Base-by-base conservation (phyloP, 2,888 invertebrate genomes). In the Drosophila infuscata region DNA sequence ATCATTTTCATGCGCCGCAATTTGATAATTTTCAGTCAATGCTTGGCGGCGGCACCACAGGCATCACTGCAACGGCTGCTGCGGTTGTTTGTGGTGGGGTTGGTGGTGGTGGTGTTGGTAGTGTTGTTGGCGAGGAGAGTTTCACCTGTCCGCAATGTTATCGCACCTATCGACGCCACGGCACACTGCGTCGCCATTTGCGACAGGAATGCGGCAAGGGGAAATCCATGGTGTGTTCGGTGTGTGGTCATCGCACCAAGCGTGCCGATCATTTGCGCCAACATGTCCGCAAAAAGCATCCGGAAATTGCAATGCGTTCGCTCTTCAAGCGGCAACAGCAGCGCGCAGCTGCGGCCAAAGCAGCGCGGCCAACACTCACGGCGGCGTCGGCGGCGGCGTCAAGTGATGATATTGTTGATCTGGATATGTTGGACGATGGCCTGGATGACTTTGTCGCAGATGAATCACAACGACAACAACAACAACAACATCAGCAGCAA, bases 171-270 rank as follows among this genome's bases (percentile, higher is more conserved):
- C 94, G 94, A 57, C 94, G 94, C 46, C 93, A 93, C 81, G 94
- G 94, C 76, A 94, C 94, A n/a, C 91, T 95, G 67, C 93, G 93
- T 49, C 93, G 94, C 52, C 95, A 95, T 82, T 83, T 94, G 82
- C 93, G 94, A 9, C 94, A 94, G 79, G 94, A 95, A 85, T 95
- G 95, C 81, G 94, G 95, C 56, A 94, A 94, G 87, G 93, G 93
- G 65, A 93, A 93, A 79, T 91, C 91, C 43, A 93, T 93, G 92
- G 92, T 93, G 3, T 95, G 95, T 79, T 94, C 94, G 1, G 93
- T 94, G 46, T 94, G 94, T 81, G 92, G 93, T 12, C 94, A 94
- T 89, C 92, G 93, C 61, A 94, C 94, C 62, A 94, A 94, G 83
- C 93, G 94, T 60, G 94, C 94, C 59, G 94, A 94, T 85, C 94